Percentiles rank a stretch among this genome's conserved stretches.
These are phyloP conservation scores for Itoplectis maculator DNA, from an alignment of 2,888 invertebrate genomes.

Conservation along the genomic window DNA sequence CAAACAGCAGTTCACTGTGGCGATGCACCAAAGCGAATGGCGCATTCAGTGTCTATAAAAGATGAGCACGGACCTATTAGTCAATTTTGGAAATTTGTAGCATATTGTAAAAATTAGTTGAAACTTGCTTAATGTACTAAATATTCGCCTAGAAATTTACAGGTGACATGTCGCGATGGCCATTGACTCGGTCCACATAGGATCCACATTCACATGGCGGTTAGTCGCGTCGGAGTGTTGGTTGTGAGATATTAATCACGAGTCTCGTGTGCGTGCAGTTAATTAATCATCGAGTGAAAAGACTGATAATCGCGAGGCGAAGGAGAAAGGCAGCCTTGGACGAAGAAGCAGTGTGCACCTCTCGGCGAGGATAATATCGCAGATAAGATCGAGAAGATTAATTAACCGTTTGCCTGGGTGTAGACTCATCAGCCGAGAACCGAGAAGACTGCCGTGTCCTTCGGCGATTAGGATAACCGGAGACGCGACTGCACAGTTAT, in stretches of 20 bases:
- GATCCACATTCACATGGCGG: not conserved
- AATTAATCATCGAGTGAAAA: constrained; percentile 73
- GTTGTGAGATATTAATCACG: constrained; percentile 44
- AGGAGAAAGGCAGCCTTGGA: constrained; percentile 54
- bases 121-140: no score
- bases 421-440: constrained; percentile 32
- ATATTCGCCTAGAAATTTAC: constrained; percentile 49
- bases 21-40: not conserved
- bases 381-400: constrained; percentile 66
- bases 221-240: constrained; percentile 22
- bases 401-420: constrained; percentile 56
- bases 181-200: not conserved
- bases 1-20: constrained; percentile 11
- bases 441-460: constrained; percentile 24
- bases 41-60: no score
- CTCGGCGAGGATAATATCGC: constrained; percentile 69
- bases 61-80: no score
- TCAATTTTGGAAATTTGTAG: no score
- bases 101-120: no score
- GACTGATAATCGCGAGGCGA: constrained; percentile 71
- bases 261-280: constrained; percentile 55
- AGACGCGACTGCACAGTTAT: constrained; percentile 49
- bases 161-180: not conserved
- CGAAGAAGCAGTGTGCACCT: constrained; percentile 58
- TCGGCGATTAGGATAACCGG: constrained; percentile 62